Percentiles rank a stretch among this genome's conserved stretches.
These are phyloP conservation scores for Capromys pilorides DNA, from an alignment of 2,797 vertebrate species.

Conservation along the genomic window DNA sequence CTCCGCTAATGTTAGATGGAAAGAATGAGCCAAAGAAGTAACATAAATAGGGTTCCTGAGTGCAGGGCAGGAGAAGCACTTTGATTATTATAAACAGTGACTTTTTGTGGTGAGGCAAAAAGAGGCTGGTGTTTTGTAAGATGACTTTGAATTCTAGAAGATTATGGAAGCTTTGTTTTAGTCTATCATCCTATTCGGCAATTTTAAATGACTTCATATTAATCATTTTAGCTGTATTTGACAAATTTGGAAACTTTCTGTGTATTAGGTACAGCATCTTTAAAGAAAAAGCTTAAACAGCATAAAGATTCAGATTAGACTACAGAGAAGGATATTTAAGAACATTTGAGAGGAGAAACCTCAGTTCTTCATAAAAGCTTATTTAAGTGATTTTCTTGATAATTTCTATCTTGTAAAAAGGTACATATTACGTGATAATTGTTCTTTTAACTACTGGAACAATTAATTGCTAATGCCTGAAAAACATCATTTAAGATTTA, in stretches of 20 bases:
- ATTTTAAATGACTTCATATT: constrained; percentile 52
- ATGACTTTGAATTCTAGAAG: background rate
- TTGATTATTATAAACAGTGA: background rate
- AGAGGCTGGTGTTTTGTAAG: background rate
- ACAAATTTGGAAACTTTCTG: constrained; percentile 17
- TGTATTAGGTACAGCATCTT: constrained; percentile 15
- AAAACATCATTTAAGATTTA: constrained; percentile 68
- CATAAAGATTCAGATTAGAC: constrained; percentile 58
- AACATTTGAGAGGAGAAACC: constrained; percentile 48
- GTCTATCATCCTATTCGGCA: background rate
- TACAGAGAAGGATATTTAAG: constrained; percentile 23
- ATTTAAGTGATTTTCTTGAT: constrained; percentile 70
- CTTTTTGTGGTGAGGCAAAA: background rate
- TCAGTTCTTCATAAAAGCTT: constrained; percentile 68
- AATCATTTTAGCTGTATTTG: constrained; percentile 56
- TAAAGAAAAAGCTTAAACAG: constrained; percentile 44
- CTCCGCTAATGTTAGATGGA: background rate
- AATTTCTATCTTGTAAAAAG: constrained; percentile 68
- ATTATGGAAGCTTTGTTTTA: constrained; percentile 16
- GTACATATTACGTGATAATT: constrained; percentile 47
- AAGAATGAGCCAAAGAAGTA: background rate
- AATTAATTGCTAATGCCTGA: constrained; percentile 64
- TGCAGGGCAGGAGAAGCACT: background rate
- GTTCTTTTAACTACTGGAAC: constrained; percentile 64
- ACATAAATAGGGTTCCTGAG: background rate